Conservation (phyloP, 2,113 vertebrate genomes). For the Trochalopteron elliotii region DNA sequence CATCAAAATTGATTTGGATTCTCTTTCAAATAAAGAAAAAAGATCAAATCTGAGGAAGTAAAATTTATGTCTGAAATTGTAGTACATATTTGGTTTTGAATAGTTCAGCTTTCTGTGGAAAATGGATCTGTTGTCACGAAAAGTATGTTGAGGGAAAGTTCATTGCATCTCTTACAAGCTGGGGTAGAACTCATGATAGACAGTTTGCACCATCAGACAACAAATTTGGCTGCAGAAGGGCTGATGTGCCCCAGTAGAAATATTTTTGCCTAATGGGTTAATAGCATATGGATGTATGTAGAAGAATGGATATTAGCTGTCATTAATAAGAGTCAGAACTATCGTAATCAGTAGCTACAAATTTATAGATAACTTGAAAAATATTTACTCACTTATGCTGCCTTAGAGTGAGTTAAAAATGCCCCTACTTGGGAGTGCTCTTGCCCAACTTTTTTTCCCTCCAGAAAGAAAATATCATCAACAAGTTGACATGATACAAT, state of each 20-base stretch:
- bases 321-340: not conserved
- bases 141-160: not conserved
- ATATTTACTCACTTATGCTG: not conserved
- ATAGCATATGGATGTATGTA: not conserved
- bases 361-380: not conserved
- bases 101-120: not conserved
- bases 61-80: not conserved
- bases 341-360: not conserved
- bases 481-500: not conserved
- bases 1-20: not conserved
- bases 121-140: not conserved
- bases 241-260: not conserved
- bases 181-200: not conserved
- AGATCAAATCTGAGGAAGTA: not conserved
- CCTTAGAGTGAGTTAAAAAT: not conserved
- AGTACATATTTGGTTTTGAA: not conserved
- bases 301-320: not conserved
- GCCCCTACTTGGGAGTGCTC: not conserved
- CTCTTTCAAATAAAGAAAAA: not conserved
- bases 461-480: not conserved
- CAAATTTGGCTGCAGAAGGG: not conserved
- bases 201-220: not conserved
- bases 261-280: not conserved
- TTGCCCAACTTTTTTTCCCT: not conserved
- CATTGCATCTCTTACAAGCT: not conserved